Evolutionary conservation across 1,140 invertebrate genomes (phyloP).

Genomic region (Epicauta chinensis): DNA sequence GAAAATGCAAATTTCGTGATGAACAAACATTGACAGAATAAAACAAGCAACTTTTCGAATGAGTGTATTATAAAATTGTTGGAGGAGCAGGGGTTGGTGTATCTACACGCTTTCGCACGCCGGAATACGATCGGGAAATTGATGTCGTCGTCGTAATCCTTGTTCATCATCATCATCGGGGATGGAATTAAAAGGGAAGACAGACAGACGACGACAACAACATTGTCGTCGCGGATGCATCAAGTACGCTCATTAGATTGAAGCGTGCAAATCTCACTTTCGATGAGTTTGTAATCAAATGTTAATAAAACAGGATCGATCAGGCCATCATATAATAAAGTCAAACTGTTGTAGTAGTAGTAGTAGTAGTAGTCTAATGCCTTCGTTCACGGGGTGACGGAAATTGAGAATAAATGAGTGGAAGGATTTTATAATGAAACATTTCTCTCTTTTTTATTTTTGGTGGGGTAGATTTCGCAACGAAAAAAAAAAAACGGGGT

Average conservation of each 20-base stretch:
- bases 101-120: background rate
- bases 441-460: constrained; percentile 14
- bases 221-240: constrained; percentile 9
- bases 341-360: constrained; percentile 7
- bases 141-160: constrained; percentile 1
- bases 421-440: constrained; percentile 34
- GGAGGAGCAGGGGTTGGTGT: background rate
- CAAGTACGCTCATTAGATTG: too few relatives aligned
- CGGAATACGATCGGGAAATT: constrained; percentile 8
- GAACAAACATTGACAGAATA: too few relatives aligned
- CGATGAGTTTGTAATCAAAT: constrained; percentile 22
- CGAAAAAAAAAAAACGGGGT: too few relatives aligned
- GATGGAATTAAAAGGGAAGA: too few relatives aligned
- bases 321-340: constrained; percentile 16
- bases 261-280: constrained; percentile 19
- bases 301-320: constrained; percentile 21
- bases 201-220: too few relatives aligned
- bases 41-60: too few relatives aligned
- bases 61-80: too few relatives aligned
- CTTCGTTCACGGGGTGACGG: constrained; percentile 10
- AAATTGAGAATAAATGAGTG: constrained; percentile 36
- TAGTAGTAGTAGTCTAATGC: constrained; percentile 11
- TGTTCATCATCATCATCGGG: too few relatives aligned
- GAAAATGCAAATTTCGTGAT: too few relatives aligned
- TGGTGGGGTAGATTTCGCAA: background rate